A percentile compares a stretch with the other conserved stretches of the same genome.
phyloP scores from a whole-genome alignment of 2,113 vertebrate species.

The Nyctereutes procyonoides region DNA sequence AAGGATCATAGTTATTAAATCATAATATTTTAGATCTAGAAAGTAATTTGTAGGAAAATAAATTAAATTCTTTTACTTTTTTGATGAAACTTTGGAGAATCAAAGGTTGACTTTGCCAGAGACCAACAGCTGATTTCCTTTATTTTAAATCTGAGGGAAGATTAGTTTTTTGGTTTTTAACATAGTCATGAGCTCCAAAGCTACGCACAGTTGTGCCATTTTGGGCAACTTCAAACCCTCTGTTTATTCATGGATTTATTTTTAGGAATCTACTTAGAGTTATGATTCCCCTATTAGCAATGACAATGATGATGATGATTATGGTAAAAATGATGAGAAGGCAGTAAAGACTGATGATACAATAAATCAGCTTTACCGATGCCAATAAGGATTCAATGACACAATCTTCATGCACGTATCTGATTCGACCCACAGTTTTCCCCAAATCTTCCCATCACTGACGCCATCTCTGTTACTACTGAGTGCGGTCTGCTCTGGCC shows the following conservation, averaged over 20 bases:
- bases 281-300: slow-evolving; percentile 47
- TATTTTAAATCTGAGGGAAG: slow-evolving; percentile 38
- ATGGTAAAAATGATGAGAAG: neutral
- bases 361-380: neutral
- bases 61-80: neutral
- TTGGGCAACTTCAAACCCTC: neutral
- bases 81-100: neutral
- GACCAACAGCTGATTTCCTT: neutral
- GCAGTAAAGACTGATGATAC: neutral
- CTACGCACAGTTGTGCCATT: neutral
- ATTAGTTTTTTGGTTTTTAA: slow-evolving; percentile 19
- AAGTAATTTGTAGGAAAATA: neutral
- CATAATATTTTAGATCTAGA: neutral
- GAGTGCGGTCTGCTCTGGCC: neutral
- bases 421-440: neutral
- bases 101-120: neutral
- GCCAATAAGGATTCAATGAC: neutral
- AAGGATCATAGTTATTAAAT: neutral
- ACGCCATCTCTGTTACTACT: neutral
- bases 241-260: slow-evolving; percentile 39
- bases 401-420: neutral
- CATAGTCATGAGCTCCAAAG: slow-evolving; percentile 1
- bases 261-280: slow-evolving; percentile 33
- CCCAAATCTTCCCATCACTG: neutral
- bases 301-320: neutral